Base-by-base conservation (phyloP, 2,888 invertebrate genomes). In the Cryptophagus acutangulus region DNA sequence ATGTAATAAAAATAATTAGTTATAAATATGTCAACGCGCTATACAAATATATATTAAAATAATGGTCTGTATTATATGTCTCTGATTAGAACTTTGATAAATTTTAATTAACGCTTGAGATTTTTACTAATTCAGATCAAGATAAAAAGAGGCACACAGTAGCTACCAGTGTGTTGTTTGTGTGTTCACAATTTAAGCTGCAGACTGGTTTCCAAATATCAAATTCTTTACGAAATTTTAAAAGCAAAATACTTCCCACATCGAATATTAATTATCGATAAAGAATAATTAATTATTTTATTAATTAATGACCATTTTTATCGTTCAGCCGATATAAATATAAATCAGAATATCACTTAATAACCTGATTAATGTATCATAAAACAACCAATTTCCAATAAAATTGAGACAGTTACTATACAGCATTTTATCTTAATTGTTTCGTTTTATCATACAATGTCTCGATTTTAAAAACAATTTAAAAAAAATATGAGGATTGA, bases 51-150 rank as follows among this genome's bases (percentile, higher is more conserved):
- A 16, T 54, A 54, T 54, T 52, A 55, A 59, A 58, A 53, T 54
- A 55, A 58, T 55, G 51, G 55, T 52, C 51, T 45, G 55, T 52
- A 49, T 57, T 54, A 54, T 54, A 54, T 31, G 31, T 28, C 16
- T 31, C 26, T 26, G 57, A 57, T 57, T 57, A 49, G 52, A 49
- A 48, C 47, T 51, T 51, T 52, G 61, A 58, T 54, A 58, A 57
- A 43, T 48, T 54, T 58, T 62, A 62, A 62, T 62, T 61, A 60
- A 59, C 56, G 58, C 53, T 55, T 44, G 49, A 52, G 54, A 54
- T 53, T 60, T 60, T 59, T 58, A 61, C 58, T 58, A 59, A 59
- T 58, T 58, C 53, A 44, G 55, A 61, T 61, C 53, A 36, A 55
- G 60, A 61, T 60, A 58, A 60, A 52, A 36, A 36, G 36, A 38